Percentiles rank a stretch among this genome's conserved stretches.
Conservation (phyloP, 2,888 invertebrate genomes). For the Tipula confusa region DNA sequence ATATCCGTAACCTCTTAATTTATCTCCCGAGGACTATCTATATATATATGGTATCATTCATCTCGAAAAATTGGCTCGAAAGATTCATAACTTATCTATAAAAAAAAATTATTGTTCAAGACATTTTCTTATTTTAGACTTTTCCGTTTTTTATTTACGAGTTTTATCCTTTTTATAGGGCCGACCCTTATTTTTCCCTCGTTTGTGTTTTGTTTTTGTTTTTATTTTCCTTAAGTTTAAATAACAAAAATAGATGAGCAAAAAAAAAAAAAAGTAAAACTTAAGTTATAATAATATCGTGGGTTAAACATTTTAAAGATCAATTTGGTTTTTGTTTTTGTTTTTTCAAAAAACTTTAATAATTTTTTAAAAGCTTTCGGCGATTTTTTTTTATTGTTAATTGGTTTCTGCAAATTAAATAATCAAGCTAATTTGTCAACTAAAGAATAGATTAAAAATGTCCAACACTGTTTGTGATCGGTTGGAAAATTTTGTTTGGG, state of each 20-base stretch:
- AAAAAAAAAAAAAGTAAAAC: not conserved
- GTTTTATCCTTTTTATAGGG: not conserved
- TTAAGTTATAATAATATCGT: not conserved
- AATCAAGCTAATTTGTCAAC: no score
- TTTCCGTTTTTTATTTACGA: slow-evolving; percentile 25
- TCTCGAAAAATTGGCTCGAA: not conserved
- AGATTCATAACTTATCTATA: slow-evolving; percentile 12
- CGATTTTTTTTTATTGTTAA: not conserved
- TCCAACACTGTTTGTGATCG: no score
- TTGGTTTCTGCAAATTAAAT: no score
- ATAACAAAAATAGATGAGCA: not conserved
- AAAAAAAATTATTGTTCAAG: not conserved
- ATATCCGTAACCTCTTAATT: not conserved
- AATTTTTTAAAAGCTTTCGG: not conserved
- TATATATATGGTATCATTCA: not conserved
- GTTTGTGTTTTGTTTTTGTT: not conserved
- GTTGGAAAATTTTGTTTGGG: no score
- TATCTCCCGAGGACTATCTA: not conserved
- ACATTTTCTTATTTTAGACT: not conserved
- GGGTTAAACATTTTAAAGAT: not conserved
- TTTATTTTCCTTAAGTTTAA: not conserved
- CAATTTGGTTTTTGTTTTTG: not conserved
- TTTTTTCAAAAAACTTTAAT: not conserved
- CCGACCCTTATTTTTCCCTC: not conserved
- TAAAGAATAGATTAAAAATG: no score